Base-by-base conservation (phyloP, 2,888 invertebrate species). In the Pomacea canaliculata region DNA sequence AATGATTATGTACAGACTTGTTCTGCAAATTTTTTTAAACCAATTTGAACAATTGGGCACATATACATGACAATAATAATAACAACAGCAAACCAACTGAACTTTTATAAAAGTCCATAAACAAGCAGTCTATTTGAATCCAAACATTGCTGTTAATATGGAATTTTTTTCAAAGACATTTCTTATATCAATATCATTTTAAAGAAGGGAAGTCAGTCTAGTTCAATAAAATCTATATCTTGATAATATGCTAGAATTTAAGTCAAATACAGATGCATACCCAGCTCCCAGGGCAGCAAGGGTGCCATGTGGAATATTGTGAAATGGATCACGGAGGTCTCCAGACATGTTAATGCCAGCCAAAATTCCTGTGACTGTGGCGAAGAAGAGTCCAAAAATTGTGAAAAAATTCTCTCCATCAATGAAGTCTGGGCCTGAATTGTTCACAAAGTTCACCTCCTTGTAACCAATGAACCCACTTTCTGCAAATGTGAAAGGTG, bases 311-410 rank as follows among this genome's bases (percentile, higher is more conserved):
- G 98, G 98, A 88, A 98, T 98, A 91, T 97, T 96, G 66, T 94
- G 94, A 9, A 96, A 95, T 2, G 98, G 98, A 84, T 97, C 95
- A 84, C 94, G 94, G 76, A 99, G 93, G 91, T 99, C 98, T 19
- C 98, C 98, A 89, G 97, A 97, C 98, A 99, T 99, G 90, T 99
- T 99, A 85, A 99, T 98, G 59, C 99, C 99, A 10, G 98, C 97
- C 83, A 99, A 92, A 80, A 99, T 96, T 23, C 99, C 99, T 70
- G 98, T 98, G 49, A 98, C 96, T 0, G 98, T 97, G 19, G 98
- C 98, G 90, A 99, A 99, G 91, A 98, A 98, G 4, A 99, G 96
- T 56, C 98, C 98, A 91, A 98, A 97, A 65, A 98, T 97, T 72
- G 95, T 95, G 91, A 98, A 98, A 96, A 98, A 98, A 79, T 94